phyloP scores from a whole-genome alignment of 2,113 vertebrate species.

The Promerops cafer region DNA sequence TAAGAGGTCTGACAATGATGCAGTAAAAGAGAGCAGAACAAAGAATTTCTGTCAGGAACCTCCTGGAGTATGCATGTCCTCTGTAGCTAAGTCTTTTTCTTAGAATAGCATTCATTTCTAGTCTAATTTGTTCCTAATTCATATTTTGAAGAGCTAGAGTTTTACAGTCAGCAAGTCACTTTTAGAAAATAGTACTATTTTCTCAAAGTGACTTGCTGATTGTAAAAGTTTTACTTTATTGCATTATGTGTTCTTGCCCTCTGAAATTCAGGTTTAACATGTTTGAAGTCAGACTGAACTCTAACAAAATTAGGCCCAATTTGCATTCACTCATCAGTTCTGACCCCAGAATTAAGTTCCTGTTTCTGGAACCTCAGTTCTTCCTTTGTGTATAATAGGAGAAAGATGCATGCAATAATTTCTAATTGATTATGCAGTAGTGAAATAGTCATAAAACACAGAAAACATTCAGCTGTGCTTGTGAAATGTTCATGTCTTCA shows the following conservation, averaged over 20 bases:
- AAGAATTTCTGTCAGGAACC: not conserved
- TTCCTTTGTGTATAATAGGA: not conserved
- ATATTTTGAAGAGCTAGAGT: not conserved
- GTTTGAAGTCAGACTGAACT: not conserved
- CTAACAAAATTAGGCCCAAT: not conserved
- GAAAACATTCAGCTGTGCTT: not conserved
- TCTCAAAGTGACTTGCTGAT: too few relatives aligned
- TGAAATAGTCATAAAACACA: not conserved
- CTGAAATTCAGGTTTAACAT: not conserved
- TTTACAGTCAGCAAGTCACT: not conserved
- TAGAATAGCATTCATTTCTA: not conserved
- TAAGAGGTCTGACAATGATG: slow-evolving; percentile 29
- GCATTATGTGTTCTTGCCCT: not conserved
- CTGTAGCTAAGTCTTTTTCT: not conserved
- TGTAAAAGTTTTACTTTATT: not conserved
- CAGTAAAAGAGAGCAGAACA: not conserved
- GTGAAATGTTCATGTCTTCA: not conserved
- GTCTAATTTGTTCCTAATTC: not conserved
- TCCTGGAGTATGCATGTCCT: not conserved
- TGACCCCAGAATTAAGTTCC: not conserved
- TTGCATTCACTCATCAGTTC: not conserved
- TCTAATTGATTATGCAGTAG: not conserved
- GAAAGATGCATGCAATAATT: not conserved
- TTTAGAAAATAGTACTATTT: not conserved
- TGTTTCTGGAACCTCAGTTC: not conserved